Base-by-base conservation (phyloP, 2,888 invertebrate species). In the Lissonota sp. region DNA sequence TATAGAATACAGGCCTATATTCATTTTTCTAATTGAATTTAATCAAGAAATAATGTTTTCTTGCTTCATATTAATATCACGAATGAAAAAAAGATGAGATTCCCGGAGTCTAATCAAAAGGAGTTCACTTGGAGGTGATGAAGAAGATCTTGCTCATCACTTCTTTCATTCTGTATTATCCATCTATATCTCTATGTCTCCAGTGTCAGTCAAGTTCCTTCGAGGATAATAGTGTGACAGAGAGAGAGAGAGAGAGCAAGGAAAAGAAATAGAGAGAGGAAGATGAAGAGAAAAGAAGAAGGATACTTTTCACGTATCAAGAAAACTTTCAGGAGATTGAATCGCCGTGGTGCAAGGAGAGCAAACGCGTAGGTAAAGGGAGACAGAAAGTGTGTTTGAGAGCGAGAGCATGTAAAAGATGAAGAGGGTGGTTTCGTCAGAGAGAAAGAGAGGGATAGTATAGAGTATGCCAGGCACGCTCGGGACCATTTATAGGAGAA, bases 281-380 rank as follows among this genome's bases (percentile, higher is more conserved):
- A 53, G 37, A 66, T 49, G 39, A 44, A 53, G 60, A 69, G 57
- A 69, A 16, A 16, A 64, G 63, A 49, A 63, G 40, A 51, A 40
- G n/a, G 53, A 75, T 58, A 75, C 75, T 80, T 70, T 82, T 69
- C 79, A 77, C 82, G 79, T 83, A 83, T 84, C 84, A 79, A 72
- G 80, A 84, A 83, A 83, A 84, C 82, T 83, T 83, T 84, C 78
- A 84, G 82, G 79, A 80, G 84, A 84, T 84, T 84, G 84, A 83
- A 83, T 83, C 76, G 39, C 63, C 75, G 78, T 70, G 81, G 26
- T 69, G 72, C 71, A 58, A 70, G 39, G 67, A 67, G 62, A 72
- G 79, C 62, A 51, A 57, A 62, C 71, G 74, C 71, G 71, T 51
- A 79, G 69, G 80, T 76, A 80, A 69, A 78, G 70, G 69, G 53